phyloP scores from a whole-genome alignment of 2,888 invertebrate species.

The Luffia ferchaultella region DNA sequence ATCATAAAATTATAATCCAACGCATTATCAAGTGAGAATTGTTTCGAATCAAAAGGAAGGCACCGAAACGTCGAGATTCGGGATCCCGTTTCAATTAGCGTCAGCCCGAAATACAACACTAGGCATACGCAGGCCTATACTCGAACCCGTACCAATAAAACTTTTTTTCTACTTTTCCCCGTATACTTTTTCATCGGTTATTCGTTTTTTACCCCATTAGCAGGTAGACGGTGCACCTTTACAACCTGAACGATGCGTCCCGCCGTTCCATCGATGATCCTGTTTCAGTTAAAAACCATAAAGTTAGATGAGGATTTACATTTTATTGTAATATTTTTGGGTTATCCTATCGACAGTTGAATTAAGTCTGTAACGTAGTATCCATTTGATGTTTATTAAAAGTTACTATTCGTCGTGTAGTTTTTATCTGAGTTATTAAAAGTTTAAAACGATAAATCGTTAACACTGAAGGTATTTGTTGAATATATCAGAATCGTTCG shows the following conservation, averaged over 20 bases:
- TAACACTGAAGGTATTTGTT: too few species aligned
- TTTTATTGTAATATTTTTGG: too few species aligned
- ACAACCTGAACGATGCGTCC: constrained; percentile 17
- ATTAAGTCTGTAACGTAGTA: too few species aligned
- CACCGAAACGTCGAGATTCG: constrained; percentile 13
- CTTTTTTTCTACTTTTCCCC: constrained; percentile 3
- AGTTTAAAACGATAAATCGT: too few species aligned
- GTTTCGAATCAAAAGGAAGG: constrained; percentile 18
- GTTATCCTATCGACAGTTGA: too few species aligned
- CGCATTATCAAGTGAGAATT: constrained; percentile 23
- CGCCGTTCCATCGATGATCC: constrained; percentile 34
- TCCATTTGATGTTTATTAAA: too few species aligned
- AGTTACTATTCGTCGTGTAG: too few species aligned
- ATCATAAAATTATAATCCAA: constrained; percentile 19
- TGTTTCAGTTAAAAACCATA: constrained; percentile 38
- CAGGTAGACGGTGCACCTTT: constrained; percentile 26
- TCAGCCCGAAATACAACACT: constrained; percentile 25
- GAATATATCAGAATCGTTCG: too few species aligned
- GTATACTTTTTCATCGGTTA: constrained; percentile 18
- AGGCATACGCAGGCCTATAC: constrained; percentile 11
- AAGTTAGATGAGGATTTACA: background rate
- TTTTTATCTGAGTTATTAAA: too few species aligned
- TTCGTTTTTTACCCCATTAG: constrained; percentile 32
- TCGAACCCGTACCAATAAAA: background rate
- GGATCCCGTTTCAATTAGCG: constrained; percentile 36